Conservation (phyloP, 2,888 invertebrate species). For the Heliconius ismenius region DNA sequence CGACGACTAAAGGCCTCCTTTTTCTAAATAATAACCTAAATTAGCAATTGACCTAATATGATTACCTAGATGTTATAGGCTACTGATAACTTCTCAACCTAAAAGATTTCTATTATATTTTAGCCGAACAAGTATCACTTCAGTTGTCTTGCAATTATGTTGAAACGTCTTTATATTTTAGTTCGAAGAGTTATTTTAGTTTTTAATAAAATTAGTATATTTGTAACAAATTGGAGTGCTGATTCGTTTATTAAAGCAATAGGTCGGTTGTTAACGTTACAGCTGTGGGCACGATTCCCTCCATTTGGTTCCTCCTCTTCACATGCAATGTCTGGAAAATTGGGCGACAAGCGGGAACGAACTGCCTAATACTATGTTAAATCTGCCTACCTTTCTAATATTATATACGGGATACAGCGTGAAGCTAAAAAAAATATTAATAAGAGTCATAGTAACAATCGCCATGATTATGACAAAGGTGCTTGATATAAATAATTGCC, state of each 20-base stretch:
- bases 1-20: background rate
- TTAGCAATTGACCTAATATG: background rate
- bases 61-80: background rate
- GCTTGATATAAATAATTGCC: background rate
- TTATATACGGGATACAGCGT: background rate
- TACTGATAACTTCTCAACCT: background rate
- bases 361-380: background rate
- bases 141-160: background rate
- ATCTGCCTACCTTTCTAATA: background rate
- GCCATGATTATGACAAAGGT: background rate
- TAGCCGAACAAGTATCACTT: background rate
- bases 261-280: background rate
- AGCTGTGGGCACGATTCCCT: background rate
- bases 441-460: background rate
- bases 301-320: background rate
- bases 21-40: background rate
- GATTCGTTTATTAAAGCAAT: no score
- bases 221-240: background rate
- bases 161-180: background rate
- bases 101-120: background rate
- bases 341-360: background rate
- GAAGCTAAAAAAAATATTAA: background rate
- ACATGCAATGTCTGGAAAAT: background rate
- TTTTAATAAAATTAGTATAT: background rate
- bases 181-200: background rate